Evolutionary conservation across 2,888 invertebrate genomes (phyloP).

Genomic region (Rhopalosiphum nymphaeae): DNA sequence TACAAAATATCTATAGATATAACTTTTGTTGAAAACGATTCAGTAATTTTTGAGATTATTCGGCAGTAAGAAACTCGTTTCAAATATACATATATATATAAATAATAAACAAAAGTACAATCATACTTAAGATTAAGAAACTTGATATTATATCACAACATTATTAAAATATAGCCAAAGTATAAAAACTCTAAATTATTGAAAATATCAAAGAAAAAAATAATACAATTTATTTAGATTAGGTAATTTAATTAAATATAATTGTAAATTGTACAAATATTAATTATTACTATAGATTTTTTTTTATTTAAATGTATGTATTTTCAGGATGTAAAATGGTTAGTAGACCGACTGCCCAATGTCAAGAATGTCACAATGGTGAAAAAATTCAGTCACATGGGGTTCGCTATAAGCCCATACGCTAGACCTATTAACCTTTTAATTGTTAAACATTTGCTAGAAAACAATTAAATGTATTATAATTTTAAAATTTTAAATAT

Average conservation of each 20-base stretch:
- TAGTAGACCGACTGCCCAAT: conserved; percentile 61
- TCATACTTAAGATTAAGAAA: neutral
- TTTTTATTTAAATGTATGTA: neutral
- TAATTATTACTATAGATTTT: neutral
- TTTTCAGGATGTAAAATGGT: conserved; percentile 66
- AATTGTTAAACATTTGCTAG: conserved; percentile 24
- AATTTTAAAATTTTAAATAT: neutral
- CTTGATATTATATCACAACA: neutral
- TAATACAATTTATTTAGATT: neutral
- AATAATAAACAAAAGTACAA: neutral
- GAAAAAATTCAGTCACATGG: conserved; percentile 55
- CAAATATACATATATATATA: neutral
- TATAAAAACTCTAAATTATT: neutral
- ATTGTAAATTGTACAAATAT: neutral
- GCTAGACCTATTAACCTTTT: neutral
- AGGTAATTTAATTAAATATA: neutral
- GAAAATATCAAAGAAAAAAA: neutral
- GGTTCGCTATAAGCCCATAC: conserved; percentile 22
- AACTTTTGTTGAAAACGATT: too few relatives aligned
- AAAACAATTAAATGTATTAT: neutral
- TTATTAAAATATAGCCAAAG: neutral
- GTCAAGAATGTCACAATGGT: conserved; percentile 66
- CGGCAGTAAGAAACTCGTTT: neutral
- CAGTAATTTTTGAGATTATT: neutral
- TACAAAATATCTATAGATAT: too few relatives aligned